Evolutionary conservation across 2,797 vertebrate genomes (phyloP).

Genomic region (Sarcophilus harrisii): DNA sequence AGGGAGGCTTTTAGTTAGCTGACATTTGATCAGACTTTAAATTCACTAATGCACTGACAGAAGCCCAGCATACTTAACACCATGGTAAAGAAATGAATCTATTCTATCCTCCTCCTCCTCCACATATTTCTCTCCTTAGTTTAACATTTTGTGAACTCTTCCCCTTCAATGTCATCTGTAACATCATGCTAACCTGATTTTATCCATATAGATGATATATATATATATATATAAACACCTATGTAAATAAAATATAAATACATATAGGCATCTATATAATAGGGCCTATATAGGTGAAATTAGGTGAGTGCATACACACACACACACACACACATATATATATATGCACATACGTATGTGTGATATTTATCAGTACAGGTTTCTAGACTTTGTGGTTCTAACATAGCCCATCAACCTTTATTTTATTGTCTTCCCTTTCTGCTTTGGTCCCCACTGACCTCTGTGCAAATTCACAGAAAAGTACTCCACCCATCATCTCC

Average conservation of each 20-base stretch:
- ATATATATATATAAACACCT: no score
- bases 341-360: background rate
- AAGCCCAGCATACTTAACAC: background rate
- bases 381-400: background rate
- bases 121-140: background rate
- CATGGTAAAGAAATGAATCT: background rate
- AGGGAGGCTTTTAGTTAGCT: background rate
- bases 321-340: background rate
- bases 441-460: background rate
- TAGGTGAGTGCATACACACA: background rate
- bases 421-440: background rate
- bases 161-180: background rate
- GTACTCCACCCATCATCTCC: background rate
- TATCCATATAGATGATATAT: no score
- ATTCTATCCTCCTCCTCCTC: background rate
- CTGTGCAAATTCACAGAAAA: background rate
- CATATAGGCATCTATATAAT: background rate
- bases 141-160: background rate
- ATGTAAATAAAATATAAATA: background rate
- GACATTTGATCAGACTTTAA: background rate
- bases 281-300: background rate
- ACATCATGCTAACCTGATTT: no score
- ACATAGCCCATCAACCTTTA: background rate
- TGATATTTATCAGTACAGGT: background rate
- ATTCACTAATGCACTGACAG: background rate